Evolutionary conservation across 2,113 vertebrate genomes (phyloP).

Genomic region (Pangasianodon gigas): DNA sequence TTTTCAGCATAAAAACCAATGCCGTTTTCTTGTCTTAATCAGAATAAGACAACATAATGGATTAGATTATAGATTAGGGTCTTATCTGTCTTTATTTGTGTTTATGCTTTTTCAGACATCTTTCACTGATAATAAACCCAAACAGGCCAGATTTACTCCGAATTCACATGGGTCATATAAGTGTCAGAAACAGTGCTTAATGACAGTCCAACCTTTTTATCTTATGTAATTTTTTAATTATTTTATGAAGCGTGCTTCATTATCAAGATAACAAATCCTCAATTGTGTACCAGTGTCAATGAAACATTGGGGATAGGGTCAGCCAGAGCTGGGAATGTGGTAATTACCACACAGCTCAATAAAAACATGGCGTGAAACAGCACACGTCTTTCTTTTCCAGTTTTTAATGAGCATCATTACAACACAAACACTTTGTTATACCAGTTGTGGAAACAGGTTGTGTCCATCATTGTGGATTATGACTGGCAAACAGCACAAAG

Average conservation of each 20-base stretch:
- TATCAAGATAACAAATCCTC: neutral
- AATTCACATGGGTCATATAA: neutral
- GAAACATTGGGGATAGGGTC: neutral
- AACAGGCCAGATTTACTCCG: neutral
- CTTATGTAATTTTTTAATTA: neutral
- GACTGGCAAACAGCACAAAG: neutral
- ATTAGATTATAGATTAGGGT: conserved; percentile 4
- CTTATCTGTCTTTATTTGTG: conserved; percentile 13
- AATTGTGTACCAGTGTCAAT: neutral
- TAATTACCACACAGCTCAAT: neutral
- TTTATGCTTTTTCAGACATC: conserved; percentile 43
- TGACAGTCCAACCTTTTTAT: neutral
- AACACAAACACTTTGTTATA: neutral
- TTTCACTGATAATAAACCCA: conserved; percentile 24
- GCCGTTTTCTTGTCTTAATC: neutral
- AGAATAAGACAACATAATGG: conserved; percentile 7
- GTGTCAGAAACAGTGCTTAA: neutral
- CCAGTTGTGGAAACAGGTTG: neutral
- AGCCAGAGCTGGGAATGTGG: neutral
- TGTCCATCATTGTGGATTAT: neutral
- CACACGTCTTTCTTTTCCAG: neutral
- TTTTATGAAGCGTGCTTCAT: neutral
- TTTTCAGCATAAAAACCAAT: neutral
- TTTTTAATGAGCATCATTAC: neutral
- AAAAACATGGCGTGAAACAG: neutral